Base-by-base conservation (phyloP, 2,797 vertebrate species). In the Catamblyrhynchus diadema region DNA sequence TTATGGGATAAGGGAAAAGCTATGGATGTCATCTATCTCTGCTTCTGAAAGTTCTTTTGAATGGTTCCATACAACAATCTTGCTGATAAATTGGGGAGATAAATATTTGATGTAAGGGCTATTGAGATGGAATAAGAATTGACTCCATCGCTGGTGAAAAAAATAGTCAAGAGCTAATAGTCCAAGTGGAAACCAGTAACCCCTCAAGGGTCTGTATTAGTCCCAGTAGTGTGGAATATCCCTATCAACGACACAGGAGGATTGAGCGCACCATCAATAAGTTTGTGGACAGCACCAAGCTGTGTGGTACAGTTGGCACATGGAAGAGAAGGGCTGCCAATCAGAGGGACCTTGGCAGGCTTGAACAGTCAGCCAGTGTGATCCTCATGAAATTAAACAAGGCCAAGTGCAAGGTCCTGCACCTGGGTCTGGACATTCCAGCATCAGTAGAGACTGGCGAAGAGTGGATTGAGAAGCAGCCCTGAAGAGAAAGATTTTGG, bases 361-460 rank as follows among this genome's bases (percentile, higher is more conserved):
- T 66, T 81, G 37, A 75, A 6, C 13, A 78, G 24, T 11, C 14
- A 25, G 27, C 4, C 24, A 18, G 3, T 6, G 20, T n/a, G 48
- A 85, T 35, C 20, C 35, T 60, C 35, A 37, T 18, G 2, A 62
- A 51, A 54, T 72, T 51, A 53, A 74, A 57, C 9, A 50, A 33
- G 7, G 25, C 14, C 13, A 39, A 47, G 8, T 61, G 27, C 12
- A 77, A 73, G 41, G 21, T 88, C 8, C 33, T 45, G 41, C 28
- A 60, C 6, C 17, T 67, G 19, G 4, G 3, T 21, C 23, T 21
- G 17, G 24, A 23, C 14, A 65, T 45, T 28, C 4, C 8, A 12
- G n/a, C 20, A 41, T 21, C n/a, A 50, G 6, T 14, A 74, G 10
- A 54, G 15, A 19, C 6, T 37, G 8, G 10, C 0, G 0, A 84